phyloP scores from a whole-genome alignment of 2,888 invertebrate species.

The Clepsis dumicolana region DNA sequence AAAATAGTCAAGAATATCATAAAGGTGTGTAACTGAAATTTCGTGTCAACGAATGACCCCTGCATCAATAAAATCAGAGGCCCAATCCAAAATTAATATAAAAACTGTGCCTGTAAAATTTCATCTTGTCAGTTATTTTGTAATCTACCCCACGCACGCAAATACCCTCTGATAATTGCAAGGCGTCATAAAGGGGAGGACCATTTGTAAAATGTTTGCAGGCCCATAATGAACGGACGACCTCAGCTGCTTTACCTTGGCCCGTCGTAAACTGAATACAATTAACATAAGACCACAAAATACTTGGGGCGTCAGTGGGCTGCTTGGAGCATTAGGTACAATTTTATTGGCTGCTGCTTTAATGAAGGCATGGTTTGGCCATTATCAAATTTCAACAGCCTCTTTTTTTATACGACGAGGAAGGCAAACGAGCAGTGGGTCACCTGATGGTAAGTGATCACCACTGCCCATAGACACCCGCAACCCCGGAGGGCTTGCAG shows the following conservation, averaged over 20 bases:
- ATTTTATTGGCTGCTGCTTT: not conserved
- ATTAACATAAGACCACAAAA: slow-evolving; percentile 61
- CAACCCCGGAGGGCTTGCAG: no score
- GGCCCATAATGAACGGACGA: slow-evolving; percentile 63
- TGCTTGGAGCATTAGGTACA: not conserved
- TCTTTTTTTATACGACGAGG: not conserved
- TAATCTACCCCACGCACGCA: slow-evolving; percentile 30
- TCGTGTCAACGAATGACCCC: no score
- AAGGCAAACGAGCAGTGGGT: no score
- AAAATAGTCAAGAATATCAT: no score
- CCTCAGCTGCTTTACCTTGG: slow-evolving; percentile 61
- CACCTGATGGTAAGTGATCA: no score
- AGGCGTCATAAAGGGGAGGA: slow-evolving; percentile 62
- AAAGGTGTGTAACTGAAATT: no score
- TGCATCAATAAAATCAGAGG: no score
- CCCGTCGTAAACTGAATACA: slow-evolving; percentile 67
- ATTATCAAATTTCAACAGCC: not conserved
- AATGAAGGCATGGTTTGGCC: not conserved
- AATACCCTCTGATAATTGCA: slow-evolving; percentile 51
- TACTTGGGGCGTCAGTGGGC: slow-evolving; percentile 21
- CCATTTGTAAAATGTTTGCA: slow-evolving; percentile 59
- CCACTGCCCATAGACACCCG: no score
- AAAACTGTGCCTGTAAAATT: not conserved
- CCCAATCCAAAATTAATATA: not conserved
- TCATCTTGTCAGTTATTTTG: slow-evolving; percentile 9